phyloP scores from a whole-genome alignment of 2,797 vertebrate genomes.

The Onychomys leucogaster region DNA sequence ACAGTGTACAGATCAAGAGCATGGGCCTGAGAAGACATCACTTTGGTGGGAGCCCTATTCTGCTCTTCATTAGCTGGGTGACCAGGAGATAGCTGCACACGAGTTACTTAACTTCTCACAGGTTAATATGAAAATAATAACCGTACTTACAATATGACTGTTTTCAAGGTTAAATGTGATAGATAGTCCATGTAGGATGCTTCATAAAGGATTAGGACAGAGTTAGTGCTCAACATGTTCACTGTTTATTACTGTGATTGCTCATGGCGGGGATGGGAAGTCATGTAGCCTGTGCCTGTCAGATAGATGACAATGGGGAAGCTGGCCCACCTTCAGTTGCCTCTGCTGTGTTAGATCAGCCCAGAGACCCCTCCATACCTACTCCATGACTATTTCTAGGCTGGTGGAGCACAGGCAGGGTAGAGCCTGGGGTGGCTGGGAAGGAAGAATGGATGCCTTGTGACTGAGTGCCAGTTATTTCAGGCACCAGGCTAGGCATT shows the following conservation, averaged over 20 bases:
- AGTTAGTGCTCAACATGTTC: not conserved
- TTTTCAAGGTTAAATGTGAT: not conserved
- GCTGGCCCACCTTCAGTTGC: not conserved
- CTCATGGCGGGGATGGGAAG: not conserved
- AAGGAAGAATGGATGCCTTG: accelerated
- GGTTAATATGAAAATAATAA: conserved; percentile 4
- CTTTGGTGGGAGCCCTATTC: not conserved
- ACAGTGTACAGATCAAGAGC: not conserved
- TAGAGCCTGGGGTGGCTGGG: not conserved
- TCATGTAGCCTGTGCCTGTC: not conserved
- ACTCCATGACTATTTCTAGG: too few relatives aligned
- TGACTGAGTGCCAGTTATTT: not conserved
- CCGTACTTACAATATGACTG: not conserved
- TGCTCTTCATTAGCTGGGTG: not conserved
- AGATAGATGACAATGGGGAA: not conserved
- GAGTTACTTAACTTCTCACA: not conserved
- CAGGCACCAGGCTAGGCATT: not conserved
- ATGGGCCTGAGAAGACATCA: not conserved
- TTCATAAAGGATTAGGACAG: not conserved
- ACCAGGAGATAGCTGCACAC: not conserved
- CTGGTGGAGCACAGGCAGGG: too few relatives aligned
- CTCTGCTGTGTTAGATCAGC: not conserved
- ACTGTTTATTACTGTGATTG: not conserved
- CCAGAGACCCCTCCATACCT: not conserved
- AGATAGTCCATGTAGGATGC: not conserved